A percentile compares a stretch with the other conserved stretches of the same genome.
phyloP scores from a whole-genome alignment of 2,113 vertebrate species.

The Cyphomyrus plagiostoma region DNA sequence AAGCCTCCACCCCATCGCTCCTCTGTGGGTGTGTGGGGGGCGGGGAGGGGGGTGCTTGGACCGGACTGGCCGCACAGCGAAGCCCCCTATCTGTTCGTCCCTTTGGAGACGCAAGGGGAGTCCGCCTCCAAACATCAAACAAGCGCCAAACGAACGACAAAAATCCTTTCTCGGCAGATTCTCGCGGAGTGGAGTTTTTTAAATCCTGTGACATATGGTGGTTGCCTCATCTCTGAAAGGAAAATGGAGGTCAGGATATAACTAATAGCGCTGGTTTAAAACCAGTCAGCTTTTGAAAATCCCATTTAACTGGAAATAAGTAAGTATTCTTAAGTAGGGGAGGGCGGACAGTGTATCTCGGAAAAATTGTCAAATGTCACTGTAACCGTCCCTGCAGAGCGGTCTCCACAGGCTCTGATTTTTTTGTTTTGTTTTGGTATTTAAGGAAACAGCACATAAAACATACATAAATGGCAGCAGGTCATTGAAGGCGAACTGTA shows the following conservation, averaged over 20 bases:
- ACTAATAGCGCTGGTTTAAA: neutral
- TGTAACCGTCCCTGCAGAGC: neutral
- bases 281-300: neutral
- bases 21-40: neutral
- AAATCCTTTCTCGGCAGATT: neutral
- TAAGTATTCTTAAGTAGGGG: neutral
- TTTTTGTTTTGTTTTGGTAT: neutral
- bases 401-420: neutral
- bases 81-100: neutral
- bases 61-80: neutral
- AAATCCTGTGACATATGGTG: neutral
- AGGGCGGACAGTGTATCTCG: neutral
- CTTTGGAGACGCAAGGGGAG: neutral
- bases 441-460: constrained; percentile 5
- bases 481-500: neutral
- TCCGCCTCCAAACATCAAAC: neutral
- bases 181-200: neutral
- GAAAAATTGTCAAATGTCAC: neutral
- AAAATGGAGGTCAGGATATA: neutral
- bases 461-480: neutral
- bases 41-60: neutral
- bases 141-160: neutral
- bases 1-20: neutral
- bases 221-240: neutral
- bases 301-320: neutral